phyloP scores from a whole-genome alignment of 2,113 vertebrate species.

The Sprattus sprattus region DNA sequence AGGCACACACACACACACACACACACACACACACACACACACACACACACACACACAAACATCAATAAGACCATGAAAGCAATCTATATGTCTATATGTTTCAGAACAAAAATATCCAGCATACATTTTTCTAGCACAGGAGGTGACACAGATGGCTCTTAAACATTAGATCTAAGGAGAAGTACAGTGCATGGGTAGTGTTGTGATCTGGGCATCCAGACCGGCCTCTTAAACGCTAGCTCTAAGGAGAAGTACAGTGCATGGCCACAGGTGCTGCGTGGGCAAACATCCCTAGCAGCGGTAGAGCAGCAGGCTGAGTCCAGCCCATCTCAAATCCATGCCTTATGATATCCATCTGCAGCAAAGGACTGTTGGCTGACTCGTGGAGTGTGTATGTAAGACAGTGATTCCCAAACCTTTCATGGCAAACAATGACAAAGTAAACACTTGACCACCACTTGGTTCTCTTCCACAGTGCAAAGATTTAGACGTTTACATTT shows the following conservation, averaged over 20 bases:
- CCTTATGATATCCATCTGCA: too few relatives aligned
- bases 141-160: neutral
- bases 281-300: neutral
- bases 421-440: too few relatives aligned
- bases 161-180: neutral
- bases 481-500: too few relatives aligned
- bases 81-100: constrained; percentile 1
- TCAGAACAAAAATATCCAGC: neutral
- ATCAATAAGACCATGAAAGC: constrained; percentile 1
- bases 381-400: too few relatives aligned
- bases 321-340: too few relatives aligned
- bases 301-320: too few relatives aligned
- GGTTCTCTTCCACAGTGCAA: too few relatives aligned
- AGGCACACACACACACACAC: neutral
- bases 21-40: neutral
- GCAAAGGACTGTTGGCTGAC: too few relatives aligned
- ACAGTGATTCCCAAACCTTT: too few relatives aligned
- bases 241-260: neutral
- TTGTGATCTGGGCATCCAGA: neutral
- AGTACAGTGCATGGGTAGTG: neutral
- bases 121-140: neutral
- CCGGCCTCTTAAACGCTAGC: neutral
- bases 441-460: too few relatives aligned
- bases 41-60: neutral
- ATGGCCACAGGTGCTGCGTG: neutral